These are phyloP conservation scores for Protomyctophum bolini DNA, from an alignment of 2,113 vertebrate genomes.

Conservation along the genomic window DNA sequence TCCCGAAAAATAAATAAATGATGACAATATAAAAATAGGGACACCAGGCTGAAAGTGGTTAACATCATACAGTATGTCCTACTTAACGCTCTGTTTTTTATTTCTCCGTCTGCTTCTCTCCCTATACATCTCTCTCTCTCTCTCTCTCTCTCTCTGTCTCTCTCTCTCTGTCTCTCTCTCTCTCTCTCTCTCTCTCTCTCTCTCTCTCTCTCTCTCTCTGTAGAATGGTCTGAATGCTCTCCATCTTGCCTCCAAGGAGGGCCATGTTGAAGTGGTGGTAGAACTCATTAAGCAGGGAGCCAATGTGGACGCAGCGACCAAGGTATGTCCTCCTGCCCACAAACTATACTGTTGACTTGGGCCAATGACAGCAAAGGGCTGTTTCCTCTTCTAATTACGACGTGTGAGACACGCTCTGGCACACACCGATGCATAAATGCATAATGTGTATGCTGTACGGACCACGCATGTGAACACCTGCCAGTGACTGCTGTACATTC, in stretches of 20 bases:
- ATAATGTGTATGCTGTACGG: too few relatives aligned
- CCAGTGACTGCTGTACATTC: too few relatives aligned
- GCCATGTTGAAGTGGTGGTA: conserved; percentile 94
- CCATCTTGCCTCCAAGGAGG: conserved; percentile 98
- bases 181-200: neutral
- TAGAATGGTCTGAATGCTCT: conserved; percentile 98
- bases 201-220: neutral
- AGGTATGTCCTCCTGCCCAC: conserved; percentile 82
- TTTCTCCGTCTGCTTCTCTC: too few relatives aligned
- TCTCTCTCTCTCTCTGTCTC: neutral
- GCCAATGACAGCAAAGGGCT: neutral
- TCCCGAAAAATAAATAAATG: too few relatives aligned
- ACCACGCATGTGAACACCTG: too few relatives aligned
- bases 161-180: neutral
- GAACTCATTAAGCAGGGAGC: conserved; percentile 94
- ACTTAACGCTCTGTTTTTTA: too few relatives aligned
- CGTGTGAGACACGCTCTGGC: neutral
- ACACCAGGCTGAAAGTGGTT: too few relatives aligned
- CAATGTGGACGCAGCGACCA: conserved; percentile 94
- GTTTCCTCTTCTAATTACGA: neutral
- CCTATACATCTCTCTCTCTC: too few relatives aligned
- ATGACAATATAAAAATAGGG: too few relatives aligned
- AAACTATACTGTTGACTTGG: neutral
- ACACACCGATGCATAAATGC: too few relatives aligned
- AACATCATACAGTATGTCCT: too few relatives aligned